Conservation (phyloP, 2,888 invertebrate genomes). For the Caenorhabditis sp. region DNA sequence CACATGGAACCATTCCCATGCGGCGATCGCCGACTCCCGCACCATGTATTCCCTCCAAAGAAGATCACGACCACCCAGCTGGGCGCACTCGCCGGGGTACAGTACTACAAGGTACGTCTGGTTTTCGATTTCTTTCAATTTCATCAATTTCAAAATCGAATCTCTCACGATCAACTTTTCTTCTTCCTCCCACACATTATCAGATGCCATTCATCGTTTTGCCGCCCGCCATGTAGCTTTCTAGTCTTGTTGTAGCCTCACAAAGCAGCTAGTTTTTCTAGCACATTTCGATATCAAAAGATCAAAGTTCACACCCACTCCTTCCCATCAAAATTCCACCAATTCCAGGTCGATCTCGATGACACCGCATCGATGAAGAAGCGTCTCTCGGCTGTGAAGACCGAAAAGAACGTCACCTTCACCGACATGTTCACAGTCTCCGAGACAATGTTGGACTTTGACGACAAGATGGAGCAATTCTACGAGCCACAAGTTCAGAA, state of each 20-base stretch:
- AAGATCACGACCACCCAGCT: conserved; percentile 88
- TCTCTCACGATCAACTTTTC: too few relatives aligned
- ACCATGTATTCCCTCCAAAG: conserved; percentile 90
- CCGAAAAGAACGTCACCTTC: conserved; percentile 73
- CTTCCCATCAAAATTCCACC: background rate
- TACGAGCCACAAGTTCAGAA: conserved; percentile 76
- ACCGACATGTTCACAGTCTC: conserved; percentile 77
- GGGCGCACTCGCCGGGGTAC: conserved; percentile 89
- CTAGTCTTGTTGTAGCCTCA: conserved; percentile 2
- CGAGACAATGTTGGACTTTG: conserved; percentile 72
- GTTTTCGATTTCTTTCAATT: too few relatives aligned
- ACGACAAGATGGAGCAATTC: conserved; percentile 77
- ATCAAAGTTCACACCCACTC: conserved; percentile 8
- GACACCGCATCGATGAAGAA: conserved; percentile 80
- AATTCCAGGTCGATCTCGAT: conserved; percentile 76
- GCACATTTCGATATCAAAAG: background rate
- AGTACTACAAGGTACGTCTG: conserved; percentile 90
- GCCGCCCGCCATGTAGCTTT: conserved; percentile 9
- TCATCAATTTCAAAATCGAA: too few relatives aligned
- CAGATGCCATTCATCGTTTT: conserved; percentile 4
- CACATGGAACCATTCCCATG: conserved; percentile 89
- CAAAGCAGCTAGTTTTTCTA: background rate
- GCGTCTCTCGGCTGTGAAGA: conserved; percentile 75
- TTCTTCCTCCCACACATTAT: background rate
- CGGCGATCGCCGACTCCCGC: conserved; percentile 90